Percentiles rank a stretch among this genome's conserved stretches.
phyloP scores from a whole-genome alignment of 2,888 invertebrate genomes.

The Galerucella nymphaeae region DNA sequence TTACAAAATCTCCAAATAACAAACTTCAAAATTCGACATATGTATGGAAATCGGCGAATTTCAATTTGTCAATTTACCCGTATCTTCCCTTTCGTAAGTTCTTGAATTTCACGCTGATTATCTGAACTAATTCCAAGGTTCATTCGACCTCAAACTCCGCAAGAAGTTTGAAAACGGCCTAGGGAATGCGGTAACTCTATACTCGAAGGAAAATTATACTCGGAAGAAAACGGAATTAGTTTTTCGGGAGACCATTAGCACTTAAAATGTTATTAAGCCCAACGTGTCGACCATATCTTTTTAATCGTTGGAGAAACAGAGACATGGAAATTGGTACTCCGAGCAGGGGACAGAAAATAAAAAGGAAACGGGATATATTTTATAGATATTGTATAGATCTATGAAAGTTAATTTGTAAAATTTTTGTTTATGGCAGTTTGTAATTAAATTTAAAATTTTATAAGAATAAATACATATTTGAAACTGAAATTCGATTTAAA shows the following conservation, averaged over 20 bases:
- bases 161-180: slow-evolving; percentile 33
- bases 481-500: too few species aligned
- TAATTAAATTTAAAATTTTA: too few species aligned
- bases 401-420: too few species aligned
- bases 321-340: neutral
- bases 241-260: slow-evolving; percentile 39
- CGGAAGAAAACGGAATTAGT: slow-evolving; percentile 34
- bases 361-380: too few species aligned
- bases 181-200: slow-evolving; percentile 31
- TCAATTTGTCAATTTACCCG: slow-evolving; percentile 7
- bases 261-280: slow-evolving; percentile 37
- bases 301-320: slow-evolving; percentile 9
- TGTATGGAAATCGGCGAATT: slow-evolving; percentile 11
- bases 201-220: slow-evolving; percentile 30
- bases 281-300: slow-evolving; percentile 24
- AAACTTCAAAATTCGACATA: slow-evolving; percentile 16
- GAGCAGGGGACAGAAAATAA: neutral
- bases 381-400: too few species aligned
- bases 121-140: slow-evolving; percentile 32
- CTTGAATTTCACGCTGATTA: slow-evolving; percentile 23
- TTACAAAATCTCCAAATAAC: neutral
- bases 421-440: too few species aligned
- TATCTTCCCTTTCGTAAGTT: slow-evolving; percentile 10
- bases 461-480: too few species aligned
- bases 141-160: slow-evolving; percentile 29